Conservation (phyloP, 2,113 vertebrate genomes). For the Vanacampus margaritifer region DNA sequence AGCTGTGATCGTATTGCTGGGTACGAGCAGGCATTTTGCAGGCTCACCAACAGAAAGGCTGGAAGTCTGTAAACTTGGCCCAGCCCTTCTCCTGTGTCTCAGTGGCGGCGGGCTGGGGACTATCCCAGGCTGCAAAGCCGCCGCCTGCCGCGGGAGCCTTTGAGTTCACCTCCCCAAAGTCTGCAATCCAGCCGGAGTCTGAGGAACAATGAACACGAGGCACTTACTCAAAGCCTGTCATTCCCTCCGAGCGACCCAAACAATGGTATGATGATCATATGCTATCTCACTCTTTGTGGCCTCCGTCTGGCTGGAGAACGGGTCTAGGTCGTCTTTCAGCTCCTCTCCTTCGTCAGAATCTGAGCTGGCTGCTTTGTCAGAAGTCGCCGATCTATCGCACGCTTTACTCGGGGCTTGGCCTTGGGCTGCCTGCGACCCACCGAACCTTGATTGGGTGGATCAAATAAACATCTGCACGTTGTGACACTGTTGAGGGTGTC, state of each 20-base stretch:
- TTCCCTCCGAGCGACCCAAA: neutral
- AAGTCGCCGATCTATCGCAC: constrained; percentile 32
- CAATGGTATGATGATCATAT: neutral
- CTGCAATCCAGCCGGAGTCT: constrained; percentile 80
- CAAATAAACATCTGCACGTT: neutral
- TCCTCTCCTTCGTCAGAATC: constrained; percentile 67
- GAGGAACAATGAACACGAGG: constrained; percentile 17
- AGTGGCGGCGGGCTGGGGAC: constrained; percentile 50
- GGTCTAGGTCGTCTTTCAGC: constrained; percentile 55
- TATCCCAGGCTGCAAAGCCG: constrained; percentile 76
- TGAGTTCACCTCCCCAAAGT: constrained; percentile 77
- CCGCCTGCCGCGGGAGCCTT: constrained; percentile 59
- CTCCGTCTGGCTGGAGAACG: constrained; percentile 47
- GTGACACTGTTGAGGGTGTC: neutral
- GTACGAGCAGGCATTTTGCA: neutral
- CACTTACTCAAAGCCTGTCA: constrained; percentile 4
- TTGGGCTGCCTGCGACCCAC: constrained; percentile 74
- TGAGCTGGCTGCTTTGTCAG: constrained; percentile 49
- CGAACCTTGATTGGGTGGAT: constrained; percentile 74
- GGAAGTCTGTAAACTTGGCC: constrained; percentile 91
- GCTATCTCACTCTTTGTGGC: constrained; percentile 46
- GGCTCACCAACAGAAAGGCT: constrained; percentile 91
- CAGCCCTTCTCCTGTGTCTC: constrained; percentile 84
- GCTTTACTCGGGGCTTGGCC: constrained; percentile 67
- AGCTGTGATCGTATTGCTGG: neutral